These are phyloP conservation scores for Asbolus verrucosus DNA, from an alignment of 1,140 invertebrate genomes.

Conservation along the genomic window DNA sequence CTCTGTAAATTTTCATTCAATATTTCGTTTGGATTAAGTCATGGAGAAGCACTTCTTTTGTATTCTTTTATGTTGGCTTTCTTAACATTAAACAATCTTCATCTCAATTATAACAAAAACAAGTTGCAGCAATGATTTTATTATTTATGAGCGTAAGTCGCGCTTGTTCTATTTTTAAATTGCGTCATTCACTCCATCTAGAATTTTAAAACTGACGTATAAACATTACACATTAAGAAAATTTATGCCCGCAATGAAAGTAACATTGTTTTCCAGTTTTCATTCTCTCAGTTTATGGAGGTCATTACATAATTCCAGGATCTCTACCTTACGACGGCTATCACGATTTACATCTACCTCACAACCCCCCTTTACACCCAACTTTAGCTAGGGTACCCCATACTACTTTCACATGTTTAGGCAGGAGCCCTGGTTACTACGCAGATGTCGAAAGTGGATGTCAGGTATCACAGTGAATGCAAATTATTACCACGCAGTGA, in stretches of 20 bases:
- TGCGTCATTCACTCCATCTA: slow-evolving; percentile 10
- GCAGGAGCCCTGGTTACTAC: slow-evolving; percentile 66
- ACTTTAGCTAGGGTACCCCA: slow-evolving; percentile 65
- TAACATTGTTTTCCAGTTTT: slow-evolving; percentile 7
- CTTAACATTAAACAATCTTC: background rate
- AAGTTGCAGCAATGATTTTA: slow-evolving; percentile 13
- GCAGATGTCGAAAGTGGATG: slow-evolving; percentile 69
- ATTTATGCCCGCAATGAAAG: too few species aligned
- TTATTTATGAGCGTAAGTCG: slow-evolving; percentile 8
- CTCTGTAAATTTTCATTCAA: too few species aligned
- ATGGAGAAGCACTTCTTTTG: too few species aligned
- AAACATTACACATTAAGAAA: slow-evolving; percentile 3
- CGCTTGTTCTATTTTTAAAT: slow-evolving; percentile 5
- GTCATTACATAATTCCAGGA: slow-evolving; percentile 56
- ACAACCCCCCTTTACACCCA: slow-evolving; percentile 69
- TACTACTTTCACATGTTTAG: slow-evolving; percentile 67
- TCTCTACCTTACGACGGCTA: slow-evolving; percentile 67
- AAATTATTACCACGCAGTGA: background rate
- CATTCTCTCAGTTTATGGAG: slow-evolving; percentile 38
- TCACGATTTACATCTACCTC: slow-evolving; percentile 69
- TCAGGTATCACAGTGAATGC: slow-evolving; percentile 64
- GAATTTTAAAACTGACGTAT: slow-evolving; percentile 5
- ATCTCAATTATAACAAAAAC: background rate
- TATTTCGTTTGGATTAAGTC: too few species aligned
- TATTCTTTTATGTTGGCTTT: too few species aligned